Evolutionary conservation across 2,797 vertebrate genomes (phyloP).

Genomic region (Gobionotothen gibberifrons): DNA sequence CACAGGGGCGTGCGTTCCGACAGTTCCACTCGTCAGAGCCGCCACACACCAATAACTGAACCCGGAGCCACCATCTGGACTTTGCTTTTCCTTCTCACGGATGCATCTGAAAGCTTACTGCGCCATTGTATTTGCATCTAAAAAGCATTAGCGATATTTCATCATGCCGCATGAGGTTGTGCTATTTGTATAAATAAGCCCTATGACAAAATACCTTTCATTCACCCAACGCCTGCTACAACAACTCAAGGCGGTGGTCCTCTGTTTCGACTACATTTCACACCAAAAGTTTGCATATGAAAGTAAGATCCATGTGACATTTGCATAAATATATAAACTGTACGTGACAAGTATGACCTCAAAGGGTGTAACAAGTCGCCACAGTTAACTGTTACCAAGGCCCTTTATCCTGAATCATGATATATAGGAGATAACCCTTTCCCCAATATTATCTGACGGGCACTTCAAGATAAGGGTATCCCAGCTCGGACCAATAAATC

Average conservation of each 20-base stretch:
- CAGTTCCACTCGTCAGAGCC: slow-evolving; percentile 49
- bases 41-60: slow-evolving; percentile 64
- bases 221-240: slow-evolving; percentile 8
- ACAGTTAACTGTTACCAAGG: slow-evolving; percentile 59
- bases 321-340: slow-evolving; percentile 79
- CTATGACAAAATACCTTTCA: slow-evolving; percentile 60
- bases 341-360: slow-evolving; percentile 56
- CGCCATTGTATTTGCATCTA: slow-evolving; percentile 75
- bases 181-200: slow-evolving; percentile 66
- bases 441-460: slow-evolving; percentile 63
- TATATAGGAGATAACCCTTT: slow-evolving; percentile 3
- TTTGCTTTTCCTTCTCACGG: slow-evolving; percentile 51
- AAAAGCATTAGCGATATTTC: slow-evolving; percentile 64
- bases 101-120: slow-evolving; percentile 29
- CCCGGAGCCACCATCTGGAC: slow-evolving; percentile 62
- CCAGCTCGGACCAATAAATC: slow-evolving; percentile 82
- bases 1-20: slow-evolving; percentile 33
- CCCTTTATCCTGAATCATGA: slow-evolving; percentile 12
- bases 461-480: slow-evolving; percentile 82
- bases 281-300: background rate
- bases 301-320: slow-evolving; percentile 53
- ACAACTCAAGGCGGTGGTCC: slow-evolving; percentile 24
- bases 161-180: slow-evolving; percentile 19
- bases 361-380: slow-evolving; percentile 53
- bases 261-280: slow-evolving; percentile 15